Evolutionary conservation across 1,140 invertebrate species (phyloP), one percentile per base, ranked within the genome.

Genomic region (Neodiprion pinetum): DNA sequence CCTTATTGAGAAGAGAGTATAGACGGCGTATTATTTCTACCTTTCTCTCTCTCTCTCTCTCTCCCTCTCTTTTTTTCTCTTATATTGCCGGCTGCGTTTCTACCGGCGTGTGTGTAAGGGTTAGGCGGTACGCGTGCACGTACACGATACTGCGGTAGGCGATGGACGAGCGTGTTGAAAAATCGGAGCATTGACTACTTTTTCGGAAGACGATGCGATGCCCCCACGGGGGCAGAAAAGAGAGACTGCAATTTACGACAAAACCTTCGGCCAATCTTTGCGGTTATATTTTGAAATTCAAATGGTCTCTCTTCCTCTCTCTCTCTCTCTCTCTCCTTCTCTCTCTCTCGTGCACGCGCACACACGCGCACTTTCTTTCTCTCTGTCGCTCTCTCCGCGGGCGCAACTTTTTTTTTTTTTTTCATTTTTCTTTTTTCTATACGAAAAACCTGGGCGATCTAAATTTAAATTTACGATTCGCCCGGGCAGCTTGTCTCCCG

Each of bases 391-490:
- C 28, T 40, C 28, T n/a, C 8, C 12, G 23, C n/a, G 40, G 50
- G 67, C 70, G 70, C 70, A 49, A 50, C 61, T 74, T 77, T 79
- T 72, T 61, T 61, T 11, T 61, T 61, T 61, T 61, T 61, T 61
- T 61, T 61, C 9, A 8, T 9, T 14, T 61, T 61, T 3, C n/a
- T 14, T 61, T 61, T 14, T 61, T 61, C 75, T 72, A 68, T 23
- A 48, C 28, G 21, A 61, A 61, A 61, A 69, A 69, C 70, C 50
- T 48, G 74, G n/a, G 40, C 23, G 49, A 67, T 68, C 74, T 72
- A 75, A 68, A 72, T 75, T 72, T 75, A 68, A 72, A 72, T 75
- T 75, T 75, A 68, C 71, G 65, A 75, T 75, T 72, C 65, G 66
- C 76, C 48, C 21, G 70, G 70, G 9, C 12, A 12, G 28, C 23